phyloP scores from a whole-genome alignment of 64 coral and sea anemone species.

The Pachyseris speciosa region DNA sequence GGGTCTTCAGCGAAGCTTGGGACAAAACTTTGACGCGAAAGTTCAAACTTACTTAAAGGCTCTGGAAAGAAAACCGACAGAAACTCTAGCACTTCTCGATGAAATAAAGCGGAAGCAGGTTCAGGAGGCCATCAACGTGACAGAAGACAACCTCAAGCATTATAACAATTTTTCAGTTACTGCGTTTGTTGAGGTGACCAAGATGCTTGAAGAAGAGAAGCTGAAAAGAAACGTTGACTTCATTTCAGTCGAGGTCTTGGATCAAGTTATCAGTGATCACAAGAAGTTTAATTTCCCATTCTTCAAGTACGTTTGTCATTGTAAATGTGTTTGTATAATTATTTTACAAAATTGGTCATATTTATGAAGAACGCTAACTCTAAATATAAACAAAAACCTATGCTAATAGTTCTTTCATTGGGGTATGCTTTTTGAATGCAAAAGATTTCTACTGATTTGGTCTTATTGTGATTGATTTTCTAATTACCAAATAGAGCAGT shows the following conservation, averaged over 20 bases:
- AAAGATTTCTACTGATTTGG: no score
- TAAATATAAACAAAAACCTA: no score
- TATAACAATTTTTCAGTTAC: slow-evolving; percentile 30
- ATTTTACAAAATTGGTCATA: no score
- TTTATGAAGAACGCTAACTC: no score
- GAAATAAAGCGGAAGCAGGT: slow-evolving; percentile 59
- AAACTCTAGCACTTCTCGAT: slow-evolving; percentile 17
- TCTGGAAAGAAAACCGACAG: slow-evolving; percentile 28
- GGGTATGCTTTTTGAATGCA: no score
- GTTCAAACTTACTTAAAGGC: slow-evolving; percentile 4
- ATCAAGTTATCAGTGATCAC: slow-evolving; percentile 44
- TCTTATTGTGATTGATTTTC: no score
- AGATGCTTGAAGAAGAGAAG: slow-evolving; percentile 27
- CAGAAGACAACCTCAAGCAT: slow-evolving; percentile 38
- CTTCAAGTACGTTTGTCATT: slow-evolving; percentile 78
- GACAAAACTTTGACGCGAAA: slow-evolving; percentile 46
- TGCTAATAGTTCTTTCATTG: no score
- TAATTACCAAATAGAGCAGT: no score
- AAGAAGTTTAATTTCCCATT: slow-evolving; percentile 62
- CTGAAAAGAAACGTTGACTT: background rate
- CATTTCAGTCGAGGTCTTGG: slow-evolving; percentile 43
- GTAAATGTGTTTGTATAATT: no score
- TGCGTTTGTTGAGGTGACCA: background rate
- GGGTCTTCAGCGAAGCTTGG: slow-evolving; percentile 28
- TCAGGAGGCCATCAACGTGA: slow-evolving; percentile 6